Conservation (phyloP, 2,113 vertebrate species). For the Onychostoma macrolepis region DNA sequence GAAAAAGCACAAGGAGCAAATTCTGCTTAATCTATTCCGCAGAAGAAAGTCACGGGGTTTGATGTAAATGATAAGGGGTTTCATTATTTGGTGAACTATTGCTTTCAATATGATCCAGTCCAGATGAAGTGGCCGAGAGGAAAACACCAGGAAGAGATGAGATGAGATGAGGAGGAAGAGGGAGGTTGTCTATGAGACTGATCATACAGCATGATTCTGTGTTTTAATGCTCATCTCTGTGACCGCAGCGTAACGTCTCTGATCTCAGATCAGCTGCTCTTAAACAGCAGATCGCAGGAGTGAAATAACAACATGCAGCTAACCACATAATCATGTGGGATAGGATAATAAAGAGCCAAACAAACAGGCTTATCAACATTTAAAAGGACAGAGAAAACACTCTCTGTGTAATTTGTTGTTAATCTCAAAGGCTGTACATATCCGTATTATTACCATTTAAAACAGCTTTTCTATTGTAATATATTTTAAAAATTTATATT, state of each 20-base stretch:
- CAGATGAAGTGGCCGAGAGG: background rate
- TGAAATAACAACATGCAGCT: background rate
- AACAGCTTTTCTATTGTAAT: background rate
- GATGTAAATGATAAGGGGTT: background rate
- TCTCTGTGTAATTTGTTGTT: background rate
- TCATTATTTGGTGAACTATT: background rate
- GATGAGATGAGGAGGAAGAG: slow-evolving; percentile 1
- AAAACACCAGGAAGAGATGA: background rate
- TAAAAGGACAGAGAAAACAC: background rate
- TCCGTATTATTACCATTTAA: background rate
- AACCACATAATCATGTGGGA: background rate
- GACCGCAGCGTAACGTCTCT: background rate
- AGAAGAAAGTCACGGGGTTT: background rate
- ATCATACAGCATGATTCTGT: background rate
- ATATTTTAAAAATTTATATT: background rate
- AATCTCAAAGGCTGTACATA: background rate
- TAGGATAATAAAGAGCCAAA: background rate
- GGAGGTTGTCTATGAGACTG: background rate
- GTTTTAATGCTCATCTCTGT: slow-evolving; percentile 34
- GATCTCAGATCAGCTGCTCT: background rate
- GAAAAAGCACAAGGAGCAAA: background rate
- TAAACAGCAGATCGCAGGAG: background rate
- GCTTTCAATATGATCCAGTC: background rate
- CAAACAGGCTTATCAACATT: background rate
- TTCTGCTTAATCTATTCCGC: background rate